Conservation (phyloP, 2,888 invertebrate genomes). For the Entomobrya proxima region DNA sequence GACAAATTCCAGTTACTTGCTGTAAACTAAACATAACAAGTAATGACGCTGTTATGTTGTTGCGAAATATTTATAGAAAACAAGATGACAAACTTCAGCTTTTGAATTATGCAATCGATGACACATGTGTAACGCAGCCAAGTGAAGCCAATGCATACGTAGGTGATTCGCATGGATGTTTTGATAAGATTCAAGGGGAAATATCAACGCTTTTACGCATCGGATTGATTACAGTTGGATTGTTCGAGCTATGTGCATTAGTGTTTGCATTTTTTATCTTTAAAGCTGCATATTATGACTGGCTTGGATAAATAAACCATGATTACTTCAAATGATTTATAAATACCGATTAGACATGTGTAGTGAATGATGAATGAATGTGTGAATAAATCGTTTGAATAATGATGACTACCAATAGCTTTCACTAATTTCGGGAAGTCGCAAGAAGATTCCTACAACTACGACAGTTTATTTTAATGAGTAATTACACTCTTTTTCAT, state of each 20-base stretch:
- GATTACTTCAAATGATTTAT: too few species aligned
- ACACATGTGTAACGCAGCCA: conserved; percentile 38
- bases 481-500: too few species aligned
- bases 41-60: conserved; percentile 9
- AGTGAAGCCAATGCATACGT: conserved; percentile 58
- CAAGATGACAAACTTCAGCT: conserved; percentile 41
- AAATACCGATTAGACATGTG: too few species aligned
- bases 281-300: too few species aligned
- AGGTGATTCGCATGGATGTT: conserved; percentile 53
- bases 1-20: conserved; percentile 54
- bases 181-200: conserved; percentile 58
- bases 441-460: too few species aligned
- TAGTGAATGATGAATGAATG: too few species aligned
- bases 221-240: conserved; percentile 45
- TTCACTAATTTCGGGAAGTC: too few species aligned
- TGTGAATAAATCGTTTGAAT: too few species aligned
- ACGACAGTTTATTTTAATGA: too few species aligned
- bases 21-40: conserved; percentile 55
- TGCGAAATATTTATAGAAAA: conserved; percentile 47
- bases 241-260: conserved; percentile 50
- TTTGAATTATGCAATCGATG: conserved; percentile 45
- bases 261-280: conserved; percentile 56
- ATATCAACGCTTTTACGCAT: conserved; percentile 38
- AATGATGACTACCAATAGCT: too few species aligned
- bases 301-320: too few species aligned